Conservation (phyloP, 2,797 vertebrate genomes). For the Dallia pectoralis region DNA sequence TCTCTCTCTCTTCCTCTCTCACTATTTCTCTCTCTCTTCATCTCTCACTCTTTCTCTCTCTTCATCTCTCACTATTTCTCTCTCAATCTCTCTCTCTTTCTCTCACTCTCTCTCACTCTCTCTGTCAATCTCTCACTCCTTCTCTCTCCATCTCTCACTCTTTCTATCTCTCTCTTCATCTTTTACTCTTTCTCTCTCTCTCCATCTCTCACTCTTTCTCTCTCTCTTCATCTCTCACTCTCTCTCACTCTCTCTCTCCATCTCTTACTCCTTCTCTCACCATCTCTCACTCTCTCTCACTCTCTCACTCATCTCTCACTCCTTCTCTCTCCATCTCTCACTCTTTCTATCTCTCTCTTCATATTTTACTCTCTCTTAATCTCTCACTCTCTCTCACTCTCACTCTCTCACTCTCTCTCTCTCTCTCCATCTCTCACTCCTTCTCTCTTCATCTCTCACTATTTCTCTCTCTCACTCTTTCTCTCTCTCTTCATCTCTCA, state of each 20-base stretch:
- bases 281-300: too few species aligned
- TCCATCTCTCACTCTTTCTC: neutral
- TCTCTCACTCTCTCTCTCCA: too few species aligned
- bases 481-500: neutral
- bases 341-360: neutral
- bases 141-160: neutral
- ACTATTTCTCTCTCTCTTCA: neutral
- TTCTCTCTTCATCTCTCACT: neutral
- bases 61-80: too few species aligned
- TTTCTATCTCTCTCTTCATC: neutral
- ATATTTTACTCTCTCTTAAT: too few species aligned
- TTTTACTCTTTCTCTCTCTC: too few species aligned
- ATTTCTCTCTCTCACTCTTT: too few species aligned
- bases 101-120: too few species aligned
- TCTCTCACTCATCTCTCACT: neutral
- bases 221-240: too few species aligned
- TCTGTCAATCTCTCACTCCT: neutral
- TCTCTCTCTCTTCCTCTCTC: neutral
- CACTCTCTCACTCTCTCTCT: neutral
- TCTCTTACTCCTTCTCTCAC: neutral
- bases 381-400: too few species aligned
- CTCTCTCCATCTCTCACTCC: neutral
- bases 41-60: neutral
- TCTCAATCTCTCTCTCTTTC: too few species aligned
- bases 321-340: too few species aligned